Evolutionary conservation across 2,113 vertebrate genomes (phyloP).

Genomic region (Cichladusa arquata): DNA sequence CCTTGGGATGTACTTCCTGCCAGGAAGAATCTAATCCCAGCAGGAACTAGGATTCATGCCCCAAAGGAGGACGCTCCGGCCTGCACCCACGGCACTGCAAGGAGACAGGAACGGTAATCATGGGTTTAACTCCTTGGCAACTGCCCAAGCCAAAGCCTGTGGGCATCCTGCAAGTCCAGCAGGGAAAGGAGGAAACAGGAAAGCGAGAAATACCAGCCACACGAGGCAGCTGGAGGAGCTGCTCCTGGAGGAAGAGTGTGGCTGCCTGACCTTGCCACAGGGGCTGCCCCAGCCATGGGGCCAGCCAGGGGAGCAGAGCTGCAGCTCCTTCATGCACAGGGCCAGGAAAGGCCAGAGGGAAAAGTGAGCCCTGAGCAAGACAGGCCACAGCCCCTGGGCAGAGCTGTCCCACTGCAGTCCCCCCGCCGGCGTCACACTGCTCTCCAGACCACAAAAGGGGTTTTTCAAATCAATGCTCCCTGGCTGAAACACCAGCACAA

Average conservation of each 20-base stretch:
- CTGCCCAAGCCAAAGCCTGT: background rate
- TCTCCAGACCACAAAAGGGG: background rate
- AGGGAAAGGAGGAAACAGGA: conserved; percentile 34
- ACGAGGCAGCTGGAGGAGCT: background rate
- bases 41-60: background rate
- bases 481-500: accelerated
- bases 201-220: conserved; percentile 37
- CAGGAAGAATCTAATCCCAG: background rate
- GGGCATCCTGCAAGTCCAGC: background rate
- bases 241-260: accelerated
- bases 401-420: background rate
- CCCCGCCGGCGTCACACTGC: accelerated
- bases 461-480: background rate
- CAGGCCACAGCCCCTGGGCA: background rate
- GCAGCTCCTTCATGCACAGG: accelerated
- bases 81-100: background rate
- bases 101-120: background rate
- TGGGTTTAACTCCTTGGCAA: conserved; percentile 24
- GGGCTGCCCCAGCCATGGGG: background rate
- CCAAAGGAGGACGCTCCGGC: background rate
- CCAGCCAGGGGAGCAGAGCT: background rate
- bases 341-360: accelerated
- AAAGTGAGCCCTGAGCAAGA: background rate
- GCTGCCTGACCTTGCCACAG: background rate
- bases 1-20: background rate